Base-by-base conservation (phyloP, 2,888 invertebrate species). In the Magallana nippona region DNA sequence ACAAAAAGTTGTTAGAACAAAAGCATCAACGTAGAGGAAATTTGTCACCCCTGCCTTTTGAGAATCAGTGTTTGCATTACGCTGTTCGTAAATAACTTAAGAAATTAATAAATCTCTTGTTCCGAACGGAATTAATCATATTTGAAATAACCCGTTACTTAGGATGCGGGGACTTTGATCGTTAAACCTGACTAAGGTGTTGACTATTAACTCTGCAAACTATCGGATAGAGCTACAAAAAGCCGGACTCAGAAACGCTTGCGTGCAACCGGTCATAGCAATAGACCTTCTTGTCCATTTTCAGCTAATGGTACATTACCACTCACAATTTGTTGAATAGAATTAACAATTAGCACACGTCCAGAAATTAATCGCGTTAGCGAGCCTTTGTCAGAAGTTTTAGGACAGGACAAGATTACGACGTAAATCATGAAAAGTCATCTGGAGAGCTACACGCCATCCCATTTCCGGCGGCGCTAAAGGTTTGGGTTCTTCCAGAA, bases 351-450 rank as follows among this genome's bases (percentile, higher is more conserved):
- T 71, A 32, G 32, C 27, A 71, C 27, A 19, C 2, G 32, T 27
- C 71, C 17, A 71, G 71, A 32, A 71, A 71, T 71, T 71, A 71
- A 71, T 71, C 71, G 71, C 27, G 10, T 71, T 71, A 71, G 71
- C 71, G 13, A 15, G 22, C 71, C 32, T 71, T 71, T 71, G 71
- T 71, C 71, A 71, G 71, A 15, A 19, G 22, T 27, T 22, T 71
- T 27, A 71, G 15, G 71, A 71, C 71, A 71, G 32, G 32, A 71
- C 22, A 15, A 27, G 71, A 71, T 71, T 71, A 71, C 71, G 32
- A 27, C 71, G 27, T 32, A 71, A 71, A 71, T 71, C 15, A 71
- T 15, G 32, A 71, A 71, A 32, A 71, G 15, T 10, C 71, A 5
- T 44, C 15, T 27, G 71, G 13, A 22, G 15, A 15, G 0, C 22